Conservation (phyloP, 2,113 vertebrate species). For the Vidua macroura region DNA sequence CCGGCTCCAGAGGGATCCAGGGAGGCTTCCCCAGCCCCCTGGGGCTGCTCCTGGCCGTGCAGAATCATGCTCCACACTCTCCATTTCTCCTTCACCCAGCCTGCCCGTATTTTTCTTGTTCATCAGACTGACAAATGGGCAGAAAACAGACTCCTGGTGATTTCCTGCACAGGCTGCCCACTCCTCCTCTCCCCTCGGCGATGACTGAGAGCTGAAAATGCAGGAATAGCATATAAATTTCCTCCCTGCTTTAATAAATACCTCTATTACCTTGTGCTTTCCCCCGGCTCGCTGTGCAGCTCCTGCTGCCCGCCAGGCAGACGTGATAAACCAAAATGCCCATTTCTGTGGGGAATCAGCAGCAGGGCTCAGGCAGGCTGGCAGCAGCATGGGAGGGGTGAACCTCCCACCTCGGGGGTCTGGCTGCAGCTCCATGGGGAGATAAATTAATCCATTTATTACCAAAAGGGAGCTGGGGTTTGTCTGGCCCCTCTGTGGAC, state of each 20-base stretch:
- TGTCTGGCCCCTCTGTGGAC: not conserved
- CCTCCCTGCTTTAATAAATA: constrained; percentile 59
- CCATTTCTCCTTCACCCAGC: not conserved
- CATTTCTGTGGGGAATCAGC: not conserved
- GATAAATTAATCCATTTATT: accelerated
- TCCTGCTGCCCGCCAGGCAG: constrained; percentile 35
- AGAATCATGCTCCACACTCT: not conserved
- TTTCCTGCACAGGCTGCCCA: constrained; percentile 38
- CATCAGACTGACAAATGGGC: constrained; percentile 59
- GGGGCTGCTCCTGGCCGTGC: not conserved
- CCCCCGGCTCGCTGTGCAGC: not conserved
- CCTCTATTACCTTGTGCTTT: constrained; percentile 42
- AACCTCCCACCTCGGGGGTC: not conserved
- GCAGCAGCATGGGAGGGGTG: not conserved
- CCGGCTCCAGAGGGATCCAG: not conserved
- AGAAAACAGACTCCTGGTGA: constrained; percentile 61
- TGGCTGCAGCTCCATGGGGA: not conserved
- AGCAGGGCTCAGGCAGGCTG: not conserved
- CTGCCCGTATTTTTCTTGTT: constrained; percentile 27
- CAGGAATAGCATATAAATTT: constrained; percentile 61
- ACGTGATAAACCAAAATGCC: not conserved
- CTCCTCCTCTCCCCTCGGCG: constrained; percentile 47
- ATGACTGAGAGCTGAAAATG: constrained; percentile 45
- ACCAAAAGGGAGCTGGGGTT: not conserved
- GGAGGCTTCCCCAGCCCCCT: accelerated